These are phyloP conservation scores for Pilophorus perplexus DNA, from an alignment of 2,888 invertebrate genomes.

Conservation along the genomic window DNA sequence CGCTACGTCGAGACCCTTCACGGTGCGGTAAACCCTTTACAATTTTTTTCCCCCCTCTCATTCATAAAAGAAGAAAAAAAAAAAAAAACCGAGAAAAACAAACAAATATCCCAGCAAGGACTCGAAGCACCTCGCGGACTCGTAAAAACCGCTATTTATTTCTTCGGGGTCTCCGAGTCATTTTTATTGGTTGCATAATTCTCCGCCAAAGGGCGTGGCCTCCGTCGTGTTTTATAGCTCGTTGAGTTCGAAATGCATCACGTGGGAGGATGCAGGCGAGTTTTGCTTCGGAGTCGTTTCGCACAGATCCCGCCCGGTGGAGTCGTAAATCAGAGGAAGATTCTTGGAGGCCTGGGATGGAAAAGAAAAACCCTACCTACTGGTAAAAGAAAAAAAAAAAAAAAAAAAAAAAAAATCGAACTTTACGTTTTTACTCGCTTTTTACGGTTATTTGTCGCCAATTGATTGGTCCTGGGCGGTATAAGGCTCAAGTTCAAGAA, in stretches of 20 bases:
- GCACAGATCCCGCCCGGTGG: neutral
- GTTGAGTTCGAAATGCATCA: constrained; percentile 7
- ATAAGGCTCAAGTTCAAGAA: no score
- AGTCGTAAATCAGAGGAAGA: no score
- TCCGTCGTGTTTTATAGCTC: neutral
- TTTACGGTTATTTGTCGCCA: no score
- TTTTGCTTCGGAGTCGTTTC: neutral
- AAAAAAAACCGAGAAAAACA: no score
- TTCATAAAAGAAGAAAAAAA: no score
- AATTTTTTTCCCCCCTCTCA: no score
- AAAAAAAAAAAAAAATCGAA: no score
- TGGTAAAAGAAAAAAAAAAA: neutral
- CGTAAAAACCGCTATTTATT: constrained; percentile 14
- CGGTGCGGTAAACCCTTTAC: no score
- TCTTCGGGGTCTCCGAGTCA: neutral
- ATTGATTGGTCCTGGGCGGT: no score
- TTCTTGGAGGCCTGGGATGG: neutral
- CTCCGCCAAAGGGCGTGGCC: neutral
- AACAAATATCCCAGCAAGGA: no score
- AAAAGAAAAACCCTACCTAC: neutral
- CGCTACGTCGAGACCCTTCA: no score
- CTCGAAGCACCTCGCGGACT: neutral
- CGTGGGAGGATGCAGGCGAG: neutral
- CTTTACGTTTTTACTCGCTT: no score
- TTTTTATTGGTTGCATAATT: constrained; percentile 20